Evolutionary conservation across 2,888 invertebrate species (phyloP).

Genomic region (Torymus auratus): DNA sequence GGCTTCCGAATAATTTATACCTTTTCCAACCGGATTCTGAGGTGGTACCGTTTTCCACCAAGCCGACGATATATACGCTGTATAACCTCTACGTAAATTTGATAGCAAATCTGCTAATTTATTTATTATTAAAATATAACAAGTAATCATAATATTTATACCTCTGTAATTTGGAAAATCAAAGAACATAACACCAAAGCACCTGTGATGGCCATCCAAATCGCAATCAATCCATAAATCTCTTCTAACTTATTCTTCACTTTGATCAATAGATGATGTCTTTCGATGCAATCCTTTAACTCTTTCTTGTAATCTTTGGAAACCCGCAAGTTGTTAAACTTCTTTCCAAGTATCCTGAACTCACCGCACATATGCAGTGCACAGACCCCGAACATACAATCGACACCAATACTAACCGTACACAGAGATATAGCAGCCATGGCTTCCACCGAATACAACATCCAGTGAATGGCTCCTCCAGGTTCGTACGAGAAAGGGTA

Average conservation of each 20-base stretch:
- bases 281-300: constrained; percentile 54
- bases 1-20: no score
- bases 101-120: no score
- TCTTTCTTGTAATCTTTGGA: constrained; percentile 35
- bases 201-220: constrained; percentile 61
- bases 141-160: not conserved
- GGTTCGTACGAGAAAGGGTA: constrained; percentile 60
- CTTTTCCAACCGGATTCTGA: no score
- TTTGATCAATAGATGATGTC: constrained; percentile 54
- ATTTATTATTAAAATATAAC: no score
- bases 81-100: no score
- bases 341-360: constrained; percentile 58
- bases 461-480: constrained; percentile 53
- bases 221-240: constrained; percentile 63
- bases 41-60: no score
- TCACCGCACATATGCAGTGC: constrained; percentile 63
- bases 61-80: no score
- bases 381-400: constrained; percentile 63
- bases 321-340: constrained; percentile 42
- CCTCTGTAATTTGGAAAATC: constrained; percentile 61
- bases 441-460: not conserved
- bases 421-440: not conserved
- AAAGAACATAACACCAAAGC: constrained; percentile 63
- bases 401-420: constrained; percentile 46
- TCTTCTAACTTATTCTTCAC: constrained; percentile 59